Base-by-base conservation (phyloP, 2,888 invertebrate genomes). In the Hypolimnas misippus region DNA sequence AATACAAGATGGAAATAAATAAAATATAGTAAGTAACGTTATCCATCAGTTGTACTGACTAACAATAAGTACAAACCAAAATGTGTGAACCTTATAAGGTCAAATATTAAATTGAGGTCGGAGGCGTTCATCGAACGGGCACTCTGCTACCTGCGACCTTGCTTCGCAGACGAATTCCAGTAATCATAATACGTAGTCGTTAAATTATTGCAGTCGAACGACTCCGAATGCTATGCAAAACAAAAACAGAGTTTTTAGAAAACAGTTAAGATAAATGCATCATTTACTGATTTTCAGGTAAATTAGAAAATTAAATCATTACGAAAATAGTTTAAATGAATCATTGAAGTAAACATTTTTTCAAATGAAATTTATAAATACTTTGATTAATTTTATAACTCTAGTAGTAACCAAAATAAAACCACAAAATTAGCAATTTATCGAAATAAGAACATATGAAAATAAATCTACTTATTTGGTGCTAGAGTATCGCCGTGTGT, bases 81-180 rank as follows among this genome's bases (percentile, higher is more conserved):
- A 67, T 70, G 74, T 76, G 75, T 81, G 80, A 84, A 82, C 81
- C 79, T 76, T 75, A 77, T 68, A 81, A 78, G 83, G 85, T 84
- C 83, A 86, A 76, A 63, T 75, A 72, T 73, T 76, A 83, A 86
- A 86, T 84, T 88, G 86, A 79, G 84, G 85, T 88, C 86, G 81
- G 76, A 84, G 74, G 78, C 78, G 85, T 82, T 80, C 82, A 80
- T 71, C 76, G 76, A 73, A 73, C 78, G 75, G 78, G 68, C 75
- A 72, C 68, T 68, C 68, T 72, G 68, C 69, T 69, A 76, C 73
- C 72, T 73, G 66, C 71, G 74, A 75, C 76, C 74, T 73, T 72
- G 71, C 57, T 67, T 62, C 58, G 42, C 67, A 67, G 69, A 67
- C 66, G 53, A 62, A 62, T 56, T 57, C 21, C 55, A 53, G 57